phyloP scores from a whole-genome alignment of 2,113 vertebrate genomes.

The Gopherus flavomarginatus region DNA sequence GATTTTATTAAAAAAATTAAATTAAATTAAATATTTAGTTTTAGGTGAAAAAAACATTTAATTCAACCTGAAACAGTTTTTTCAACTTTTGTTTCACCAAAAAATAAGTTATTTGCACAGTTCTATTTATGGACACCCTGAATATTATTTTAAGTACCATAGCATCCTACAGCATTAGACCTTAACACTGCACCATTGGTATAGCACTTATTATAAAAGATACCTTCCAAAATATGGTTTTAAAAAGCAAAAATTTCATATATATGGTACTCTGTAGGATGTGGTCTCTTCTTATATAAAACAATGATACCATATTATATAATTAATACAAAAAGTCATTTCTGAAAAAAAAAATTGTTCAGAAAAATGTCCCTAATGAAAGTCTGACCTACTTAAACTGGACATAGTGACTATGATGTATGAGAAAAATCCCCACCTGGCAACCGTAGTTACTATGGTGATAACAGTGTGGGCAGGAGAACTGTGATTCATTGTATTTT shows the following conservation, averaged over 20 bases:
- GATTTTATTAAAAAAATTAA: background rate
- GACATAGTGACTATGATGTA: constrained; percentile 53
- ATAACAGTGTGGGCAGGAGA: constrained; percentile 31
- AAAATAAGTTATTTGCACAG: background rate
- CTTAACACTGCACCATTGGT: background rate
- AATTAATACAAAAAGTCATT: background rate
- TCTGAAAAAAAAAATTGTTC: background rate
- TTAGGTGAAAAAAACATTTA: background rate
- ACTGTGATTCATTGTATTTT: constrained; percentile 68
- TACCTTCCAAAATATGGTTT: background rate
- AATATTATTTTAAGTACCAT: background rate
- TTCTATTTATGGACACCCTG: background rate
- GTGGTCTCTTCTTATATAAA: background rate
- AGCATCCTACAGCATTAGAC: background rate
- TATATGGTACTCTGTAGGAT: background rate
- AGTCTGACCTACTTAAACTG: constrained; percentile 19
- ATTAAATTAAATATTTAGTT: background rate
- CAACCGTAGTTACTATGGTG: constrained; percentile 55
- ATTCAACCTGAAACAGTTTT: background rate
- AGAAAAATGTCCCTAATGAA: too few species aligned
- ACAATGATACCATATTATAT: background rate
- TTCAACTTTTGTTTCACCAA: background rate
- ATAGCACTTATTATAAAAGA: background rate
- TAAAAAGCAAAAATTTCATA: background rate
- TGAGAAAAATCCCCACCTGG: constrained; percentile 64